Conservation (phyloP, 2,797 vertebrate genomes). For the Liparis tanakae region DNA sequence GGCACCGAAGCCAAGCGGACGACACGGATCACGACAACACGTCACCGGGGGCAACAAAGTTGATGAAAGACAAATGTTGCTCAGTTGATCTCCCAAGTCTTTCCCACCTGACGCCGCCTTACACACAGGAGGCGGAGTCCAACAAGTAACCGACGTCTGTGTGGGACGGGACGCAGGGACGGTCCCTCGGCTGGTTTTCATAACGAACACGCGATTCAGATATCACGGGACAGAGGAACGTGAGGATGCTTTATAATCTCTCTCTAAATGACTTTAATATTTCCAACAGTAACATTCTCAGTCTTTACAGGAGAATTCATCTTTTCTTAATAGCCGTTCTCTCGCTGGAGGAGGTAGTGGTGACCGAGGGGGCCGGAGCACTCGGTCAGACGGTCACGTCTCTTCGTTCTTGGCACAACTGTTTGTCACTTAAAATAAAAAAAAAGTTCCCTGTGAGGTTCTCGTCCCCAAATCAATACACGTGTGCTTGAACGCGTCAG, state of each 20-base stretch:
- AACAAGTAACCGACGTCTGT: conserved; percentile 1
- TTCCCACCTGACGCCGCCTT: background rate
- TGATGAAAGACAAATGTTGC: background rate
- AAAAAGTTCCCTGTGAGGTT: background rate
- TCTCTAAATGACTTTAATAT: background rate
- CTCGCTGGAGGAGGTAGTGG: conserved; percentile 27
- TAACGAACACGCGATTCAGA: background rate
- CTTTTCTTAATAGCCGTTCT: background rate
- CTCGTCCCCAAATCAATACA: background rate
- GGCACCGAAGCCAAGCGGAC: conserved; percentile 22
- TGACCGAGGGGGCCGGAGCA: conserved; percentile 3
- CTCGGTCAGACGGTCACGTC: background rate
- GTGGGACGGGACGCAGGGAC: background rate
- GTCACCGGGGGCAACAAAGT: conserved; percentile 1
- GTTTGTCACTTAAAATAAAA: background rate
- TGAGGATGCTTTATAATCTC: background rate
- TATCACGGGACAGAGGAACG: conserved; percentile 2
- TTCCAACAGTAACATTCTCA: conserved; percentile 23
- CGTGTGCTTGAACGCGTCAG: background rate
- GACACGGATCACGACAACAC: background rate
- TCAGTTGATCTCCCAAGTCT: conserved; percentile 11
- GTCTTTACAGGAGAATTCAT: background rate
- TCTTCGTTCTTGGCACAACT: background rate
- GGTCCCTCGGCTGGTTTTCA: background rate
- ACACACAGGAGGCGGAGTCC: background rate